Base-by-base conservation (phyloP, 2,113 vertebrate species). In the Pluvianellus socialis region DNA sequence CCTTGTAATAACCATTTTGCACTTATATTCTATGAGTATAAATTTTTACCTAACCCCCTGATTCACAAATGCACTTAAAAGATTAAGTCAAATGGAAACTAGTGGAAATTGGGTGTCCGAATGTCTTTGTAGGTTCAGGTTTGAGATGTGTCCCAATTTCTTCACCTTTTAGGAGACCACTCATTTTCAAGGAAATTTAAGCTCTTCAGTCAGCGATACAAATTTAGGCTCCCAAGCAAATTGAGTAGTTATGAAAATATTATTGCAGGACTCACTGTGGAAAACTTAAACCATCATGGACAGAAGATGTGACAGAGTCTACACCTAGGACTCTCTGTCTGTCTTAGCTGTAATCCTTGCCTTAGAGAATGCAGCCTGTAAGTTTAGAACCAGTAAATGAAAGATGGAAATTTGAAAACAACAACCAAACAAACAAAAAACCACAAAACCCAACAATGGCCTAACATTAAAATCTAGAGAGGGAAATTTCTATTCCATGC, bases 171-270 rank as follows among this genome's bases (percentile, higher is more conserved):
- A 95, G 73, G 61, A 83, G 5, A n/a, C 33, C 47, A 30, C 73
- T 58, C 76, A 87, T 95, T 89, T 90, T 71, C 70, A 87, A 81
- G 93, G 56, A 92, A 91, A 92, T 92, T 88, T 90, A 83, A 86
- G n/a, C 49, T 94, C 68, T 92, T 92, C 83, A 55, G 80, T 68
- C 76, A 91, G 62, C 6, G 0, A 61, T 61, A 33, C 52, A 92
- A 92, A 95, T 92, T 96, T 81, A 87, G 65, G 35, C 40, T 96
- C n/a, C 80, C 52, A 72, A 72, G 61, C 56, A 91, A 94, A 91
- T 49, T 74, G 52, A 81, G 56, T 27, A 24, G 86, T 72, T 91
- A 75, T 63, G 44, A 85, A 83, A 89, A 92, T 71, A 33, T 89
- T 50, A 74, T 49, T 81, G 70, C 52, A 95, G 67, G 45, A 52